Conservation (phyloP, 1,140 invertebrate species). For the Condylostylus longicornis region DNA sequence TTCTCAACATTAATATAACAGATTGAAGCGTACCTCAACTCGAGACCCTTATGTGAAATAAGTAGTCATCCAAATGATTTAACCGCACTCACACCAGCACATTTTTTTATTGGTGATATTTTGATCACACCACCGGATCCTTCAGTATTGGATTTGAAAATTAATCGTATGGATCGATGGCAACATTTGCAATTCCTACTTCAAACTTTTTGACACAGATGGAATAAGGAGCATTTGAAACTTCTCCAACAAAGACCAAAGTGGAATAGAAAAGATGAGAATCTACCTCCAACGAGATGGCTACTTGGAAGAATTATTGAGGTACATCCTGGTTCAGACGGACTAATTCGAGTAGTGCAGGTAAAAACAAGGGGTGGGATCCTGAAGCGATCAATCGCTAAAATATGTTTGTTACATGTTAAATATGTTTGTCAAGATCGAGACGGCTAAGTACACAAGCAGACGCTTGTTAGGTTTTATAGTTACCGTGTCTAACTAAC, state of each 20-base stretch:
- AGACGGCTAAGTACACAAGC: too few species aligned
- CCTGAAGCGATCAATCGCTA: too few species aligned
- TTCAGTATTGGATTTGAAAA: too few species aligned
- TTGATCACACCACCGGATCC: constrained; percentile 4
- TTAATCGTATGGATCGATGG: constrained; percentile 11
- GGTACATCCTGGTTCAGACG: background rate
- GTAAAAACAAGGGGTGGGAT: too few species aligned
- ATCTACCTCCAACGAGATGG: background rate
- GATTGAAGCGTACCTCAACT: constrained; percentile 19
- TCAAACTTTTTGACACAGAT: too few species aligned
- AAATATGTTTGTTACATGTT: too few species aligned
- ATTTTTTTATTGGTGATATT: constrained; percentile 16
- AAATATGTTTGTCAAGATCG: too few species aligned
- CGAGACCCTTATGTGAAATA: constrained; percentile 10
- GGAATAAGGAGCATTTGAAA: too few species aligned
- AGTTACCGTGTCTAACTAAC: too few species aligned
- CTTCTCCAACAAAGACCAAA: too few species aligned
- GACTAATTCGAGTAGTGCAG: background rate
- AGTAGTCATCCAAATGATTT: constrained; percentile 12
- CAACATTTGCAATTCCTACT: constrained; percentile 10
- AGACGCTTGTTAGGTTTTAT: too few species aligned
- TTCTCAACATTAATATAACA: constrained; percentile 11
- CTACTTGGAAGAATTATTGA: background rate
- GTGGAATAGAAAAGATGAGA: too few species aligned
- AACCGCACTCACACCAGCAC: constrained; percentile 12